Percentiles rank a stretch among this genome's conserved stretches.
Evolutionary conservation across 2,797 vertebrate species (phyloP).

Genomic region (Delichon dasypus): DNA sequence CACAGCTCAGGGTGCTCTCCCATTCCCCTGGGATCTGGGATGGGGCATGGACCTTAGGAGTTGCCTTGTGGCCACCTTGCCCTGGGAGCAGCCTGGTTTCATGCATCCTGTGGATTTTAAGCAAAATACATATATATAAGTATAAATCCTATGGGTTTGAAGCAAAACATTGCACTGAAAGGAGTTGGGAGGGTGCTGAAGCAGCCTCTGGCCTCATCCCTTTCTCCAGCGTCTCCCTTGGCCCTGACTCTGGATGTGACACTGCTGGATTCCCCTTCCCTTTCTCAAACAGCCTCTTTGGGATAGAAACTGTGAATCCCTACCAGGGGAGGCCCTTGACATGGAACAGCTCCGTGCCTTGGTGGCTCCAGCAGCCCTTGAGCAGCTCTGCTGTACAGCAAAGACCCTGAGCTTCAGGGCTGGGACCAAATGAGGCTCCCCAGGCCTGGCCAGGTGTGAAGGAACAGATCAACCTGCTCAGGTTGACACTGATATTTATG

Average conservation of each 20-base stretch:
- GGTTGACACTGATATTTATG: fast-evolving
- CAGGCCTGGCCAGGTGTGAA: not conserved
- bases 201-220: not conserved
- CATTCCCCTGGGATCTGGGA: not conserved
- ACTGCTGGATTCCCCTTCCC: not conserved
- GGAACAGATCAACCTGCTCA: fast-evolving
- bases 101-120: not conserved
- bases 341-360: not conserved
- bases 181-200: not conserved
- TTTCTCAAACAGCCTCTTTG: not conserved
- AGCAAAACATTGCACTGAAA: not conserved
- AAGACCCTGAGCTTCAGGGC: not conserved
- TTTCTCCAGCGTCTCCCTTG: not conserved
- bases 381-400: not conserved
- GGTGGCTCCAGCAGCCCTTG: not conserved
- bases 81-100: not conserved
- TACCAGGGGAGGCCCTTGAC: not conserved
- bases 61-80: fast-evolving
- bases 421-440: not conserved
- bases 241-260: not conserved
- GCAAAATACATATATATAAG: fast-evolving
- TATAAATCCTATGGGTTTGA: not conserved
- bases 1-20: not conserved
- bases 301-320: not conserved
- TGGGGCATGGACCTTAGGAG: fast-evolving